Base-by-base conservation (phyloP, 2,888 invertebrate species). In the Parasteatoda lunata region DNA sequence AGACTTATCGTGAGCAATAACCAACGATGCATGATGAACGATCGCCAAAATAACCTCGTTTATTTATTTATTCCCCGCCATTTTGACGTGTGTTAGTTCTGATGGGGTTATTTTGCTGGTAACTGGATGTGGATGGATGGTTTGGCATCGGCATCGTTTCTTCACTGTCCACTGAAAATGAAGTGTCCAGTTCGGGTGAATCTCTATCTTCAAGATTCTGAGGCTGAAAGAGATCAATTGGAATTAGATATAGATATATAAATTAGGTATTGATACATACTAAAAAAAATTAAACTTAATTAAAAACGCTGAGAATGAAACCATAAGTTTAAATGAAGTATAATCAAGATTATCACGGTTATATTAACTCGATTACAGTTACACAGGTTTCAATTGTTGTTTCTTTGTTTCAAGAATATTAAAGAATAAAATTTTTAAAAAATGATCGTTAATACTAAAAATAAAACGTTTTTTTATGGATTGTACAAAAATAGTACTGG, bases 121-220 rank as follows among this genome's bases (percentile, higher is more conserved):
- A 48, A 9, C 66, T 64, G 49, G 48, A 52, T 3, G 76, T 59
- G 4, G 51, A 59, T 0, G 66, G 75, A 30, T 8, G 52, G 45
- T 76, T 76, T 0, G 66, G 51, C 8, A 72, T 72, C 8, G 68
- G 82, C n/a, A 75, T 64, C n/a, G 82, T 77, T 51, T 76, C 76
- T 5, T 82, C 76, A 47, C 76, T 82, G 64, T 82, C 76, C 51
- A 82, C 70, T 0, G 82, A 70, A 64, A 79, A 85, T 6, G 69
- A 15, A 11, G 65, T 79, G 75, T 84, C 84, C 48, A 72, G 13
- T 3, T 85, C 84, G 2, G 75, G 47, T 2, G 79, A 68, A 5
- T 70, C 49, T 11, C 84, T 73, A 8, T 85, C 84, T 65, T 85
- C 84, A 13, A 76, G 7, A 47, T 85, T 85, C 13, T 85, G 84